Evolutionary conservation across 2,888 invertebrate species (phyloP).

Genomic region (Harpalus rufipes): DNA sequence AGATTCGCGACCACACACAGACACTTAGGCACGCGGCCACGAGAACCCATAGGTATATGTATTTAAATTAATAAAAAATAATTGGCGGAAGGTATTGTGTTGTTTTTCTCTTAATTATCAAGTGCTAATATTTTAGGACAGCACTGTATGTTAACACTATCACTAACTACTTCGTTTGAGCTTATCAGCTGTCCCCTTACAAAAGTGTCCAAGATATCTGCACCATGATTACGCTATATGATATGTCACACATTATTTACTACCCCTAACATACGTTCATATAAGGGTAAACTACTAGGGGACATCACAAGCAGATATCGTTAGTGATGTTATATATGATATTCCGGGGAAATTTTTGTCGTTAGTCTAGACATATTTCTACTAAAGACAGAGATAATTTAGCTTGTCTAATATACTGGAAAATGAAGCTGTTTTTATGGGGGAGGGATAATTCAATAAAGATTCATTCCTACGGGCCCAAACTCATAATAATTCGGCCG

Average conservation of each 20-base stretch:
- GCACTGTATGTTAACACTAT: not conserved
- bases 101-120: too few relatives aligned
- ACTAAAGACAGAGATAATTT: not conserved
- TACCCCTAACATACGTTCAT: not conserved
- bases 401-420: not conserved
- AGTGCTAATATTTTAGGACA: too few relatives aligned
- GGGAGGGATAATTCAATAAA: not conserved
- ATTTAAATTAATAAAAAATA: too few relatives aligned
- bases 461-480: not conserved
- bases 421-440: not conserved
- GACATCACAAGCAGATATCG: conserved; percentile 26
- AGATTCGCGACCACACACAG: too few relatives aligned
- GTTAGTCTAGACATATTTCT: not conserved
- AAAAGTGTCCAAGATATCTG: not conserved
- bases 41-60: too few relatives aligned
- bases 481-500: too few relatives aligned
- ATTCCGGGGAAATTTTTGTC: conserved; percentile 14
- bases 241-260: conserved; percentile 63
- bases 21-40: too few relatives aligned
- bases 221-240: not conserved
- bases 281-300: not conserved
- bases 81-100: too few relatives aligned
- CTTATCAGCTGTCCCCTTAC: not conserved
- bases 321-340: conserved; percentile 12
- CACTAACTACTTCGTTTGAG: not conserved